Evolutionary conservation across 2,888 invertebrate species (phyloP).

Genomic region (Drosophila melanosoma): DNA sequence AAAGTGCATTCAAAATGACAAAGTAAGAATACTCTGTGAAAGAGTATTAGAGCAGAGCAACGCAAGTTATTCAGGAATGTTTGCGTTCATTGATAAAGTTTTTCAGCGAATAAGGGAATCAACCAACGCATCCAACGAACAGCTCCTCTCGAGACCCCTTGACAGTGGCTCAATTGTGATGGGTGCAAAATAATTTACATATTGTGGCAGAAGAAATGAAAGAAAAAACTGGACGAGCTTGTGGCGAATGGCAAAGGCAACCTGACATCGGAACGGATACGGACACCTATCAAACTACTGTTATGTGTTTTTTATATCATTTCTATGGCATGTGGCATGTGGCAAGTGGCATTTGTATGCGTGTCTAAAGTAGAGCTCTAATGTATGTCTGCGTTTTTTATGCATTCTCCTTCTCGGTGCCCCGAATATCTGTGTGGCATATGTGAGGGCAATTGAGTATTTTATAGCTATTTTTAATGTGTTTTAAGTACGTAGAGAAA

Average conservation of each 20-base stretch:
- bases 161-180: constrained; percentile 39
- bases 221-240: constrained; percentile 14
- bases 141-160: background rate
- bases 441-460: constrained; percentile 46
- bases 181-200: constrained; percentile 72
- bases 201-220: constrained; percentile 45
- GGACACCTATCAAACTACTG: constrained; percentile 53
- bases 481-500: constrained; percentile 15
- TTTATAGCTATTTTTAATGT: constrained; percentile 47
- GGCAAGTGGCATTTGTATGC: constrained; percentile 26
- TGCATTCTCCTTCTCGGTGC: background rate
- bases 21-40: background rate
- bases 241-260: constrained; percentile 3
- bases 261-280: constrained; percentile 13
- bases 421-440: constrained; percentile 37
- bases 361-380: constrained; percentile 21
- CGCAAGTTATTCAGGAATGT: constrained; percentile 60
- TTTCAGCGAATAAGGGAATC: constrained; percentile 50
- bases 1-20: background rate
- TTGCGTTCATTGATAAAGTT: constrained; percentile 71
- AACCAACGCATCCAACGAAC: constrained; percentile 10
- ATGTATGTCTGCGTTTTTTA: background rate
- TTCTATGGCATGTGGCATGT: constrained; percentile 25
- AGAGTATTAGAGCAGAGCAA: constrained; percentile 13
- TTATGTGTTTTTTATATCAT: constrained; percentile 23